Base-by-base conservation (phyloP, 2,888 invertebrate species). In the Sussaba pulchella region DNA sequence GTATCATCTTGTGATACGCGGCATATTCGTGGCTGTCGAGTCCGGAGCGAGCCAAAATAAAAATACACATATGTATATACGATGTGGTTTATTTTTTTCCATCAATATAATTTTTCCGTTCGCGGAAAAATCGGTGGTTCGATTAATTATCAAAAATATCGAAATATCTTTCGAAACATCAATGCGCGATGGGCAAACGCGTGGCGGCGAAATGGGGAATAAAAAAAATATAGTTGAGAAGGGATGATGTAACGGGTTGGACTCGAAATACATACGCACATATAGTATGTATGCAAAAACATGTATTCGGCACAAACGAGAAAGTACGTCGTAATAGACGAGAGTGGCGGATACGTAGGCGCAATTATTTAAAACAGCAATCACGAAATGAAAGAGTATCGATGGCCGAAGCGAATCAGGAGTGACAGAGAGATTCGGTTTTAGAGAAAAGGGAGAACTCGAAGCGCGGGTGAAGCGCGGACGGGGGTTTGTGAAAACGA, bases 361-460 rank as follows among this genome's bases (percentile, higher is more conserved):
- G 89, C 87, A 90, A 89, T 90, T 89, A 90, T 90, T 89, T 89
- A 91, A 91, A 91, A 91, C 85, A 91, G 88, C 90, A 90, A 91
- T 91, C 90, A 89, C 85, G 87, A 85, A 90, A 90, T 91, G 90
- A 91, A 90, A 91, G 89, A 87, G 89, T 79, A 85, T 85, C 85
- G 85, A 61, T 43, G 41, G 61, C 9, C 54, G 36, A 61, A 47
- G 66, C 19, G 47, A 59, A 47, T 64, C 54, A n/a, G 52, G 69
- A 78, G 43, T 61, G 72, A 31, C 47, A 17, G 69, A 31, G 52
- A 36, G 45, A 36, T 24, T n/a, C n/a, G n/a, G n/a, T n/a, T n/a
- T n/a, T n/a, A n/a, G n/a, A n/a, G n/a, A n/a, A n/a, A n/a, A n/a
- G n/a, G n/a, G n/a, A n/a, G n/a, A n/a, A n/a, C n/a, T n/a, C n/a